These are phyloP conservation scores for Carduelis carduelis DNA, from an alignment of 2,797 vertebrate species.

Conservation along the genomic window DNA sequence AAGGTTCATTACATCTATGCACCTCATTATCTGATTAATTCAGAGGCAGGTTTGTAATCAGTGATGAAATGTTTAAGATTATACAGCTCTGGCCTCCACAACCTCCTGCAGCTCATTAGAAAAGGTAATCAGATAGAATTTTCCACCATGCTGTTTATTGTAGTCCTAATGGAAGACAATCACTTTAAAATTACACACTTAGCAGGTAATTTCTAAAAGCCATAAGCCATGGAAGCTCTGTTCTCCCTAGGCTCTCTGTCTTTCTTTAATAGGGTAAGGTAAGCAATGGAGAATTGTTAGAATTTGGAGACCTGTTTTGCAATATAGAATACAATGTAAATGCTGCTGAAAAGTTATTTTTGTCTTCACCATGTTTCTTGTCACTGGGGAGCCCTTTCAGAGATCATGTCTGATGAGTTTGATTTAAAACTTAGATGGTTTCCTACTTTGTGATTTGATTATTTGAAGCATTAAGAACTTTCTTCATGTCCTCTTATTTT, in stretches of 20 bases:
- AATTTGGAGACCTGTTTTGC: neutral
- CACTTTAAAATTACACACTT: slow-evolving; percentile 63
- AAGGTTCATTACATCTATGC: slow-evolving; percentile 45
- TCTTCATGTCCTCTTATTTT: neutral
- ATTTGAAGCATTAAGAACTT: neutral
- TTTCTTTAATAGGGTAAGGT: neutral
- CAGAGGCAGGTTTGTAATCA: slow-evolving; percentile 56
- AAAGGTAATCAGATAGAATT: slow-evolving; percentile 63
- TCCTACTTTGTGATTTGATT: neutral
- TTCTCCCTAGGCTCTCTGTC: neutral
- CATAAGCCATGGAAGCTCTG: neutral
- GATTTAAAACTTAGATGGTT: neutral
- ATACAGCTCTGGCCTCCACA: slow-evolving; percentile 26
- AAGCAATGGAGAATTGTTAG: neutral
- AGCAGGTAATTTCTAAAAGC: slow-evolving; percentile 58
- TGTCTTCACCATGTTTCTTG: neutral
- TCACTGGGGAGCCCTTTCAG: neutral
- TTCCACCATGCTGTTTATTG: slow-evolving; percentile 64
- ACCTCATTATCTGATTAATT: slow-evolving; percentile 66
- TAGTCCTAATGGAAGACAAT: slow-evolving; percentile 61
- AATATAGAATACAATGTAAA: neutral
- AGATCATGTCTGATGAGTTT: neutral
- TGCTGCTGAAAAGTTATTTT: neutral
- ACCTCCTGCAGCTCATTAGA: slow-evolving; percentile 65
- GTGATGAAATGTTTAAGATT: slow-evolving; percentile 57